Evolutionary conservation across 2,797 vertebrate species (phyloP).

Genomic region (Halcyon badia): DNA sequence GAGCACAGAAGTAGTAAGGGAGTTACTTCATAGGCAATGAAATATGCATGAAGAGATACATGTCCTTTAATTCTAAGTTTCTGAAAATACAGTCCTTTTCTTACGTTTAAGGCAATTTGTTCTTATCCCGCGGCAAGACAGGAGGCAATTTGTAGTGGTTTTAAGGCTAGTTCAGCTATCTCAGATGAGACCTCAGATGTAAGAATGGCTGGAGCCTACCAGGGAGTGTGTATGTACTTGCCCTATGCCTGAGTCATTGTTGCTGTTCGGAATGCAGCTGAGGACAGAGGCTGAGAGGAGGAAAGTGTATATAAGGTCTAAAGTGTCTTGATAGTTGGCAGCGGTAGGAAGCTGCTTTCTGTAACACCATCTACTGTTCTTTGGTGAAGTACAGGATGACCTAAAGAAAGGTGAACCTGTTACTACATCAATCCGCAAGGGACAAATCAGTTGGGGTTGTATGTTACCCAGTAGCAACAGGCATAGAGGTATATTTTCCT

Average conservation of each 20-base stretch:
- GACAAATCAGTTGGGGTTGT: not conserved
- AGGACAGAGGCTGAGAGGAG: not conserved
- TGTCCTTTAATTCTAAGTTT: not conserved
- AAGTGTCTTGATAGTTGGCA: not conserved
- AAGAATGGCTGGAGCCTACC: not conserved
- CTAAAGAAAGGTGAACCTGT: not conserved
- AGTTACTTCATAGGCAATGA: not conserved
- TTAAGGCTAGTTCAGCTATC: not conserved
- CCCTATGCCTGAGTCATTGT: not conserved
- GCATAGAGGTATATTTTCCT: not conserved
- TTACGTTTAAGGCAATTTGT: not conserved
- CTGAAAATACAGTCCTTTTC: not conserved
- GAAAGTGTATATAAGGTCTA: not conserved
- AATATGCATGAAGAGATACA: not conserved
- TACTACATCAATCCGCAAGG: rapidly evolving
- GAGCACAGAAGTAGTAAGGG: not conserved
- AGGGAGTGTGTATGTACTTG: not conserved
- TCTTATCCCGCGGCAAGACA: not conserved
- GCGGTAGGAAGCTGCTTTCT: not conserved
- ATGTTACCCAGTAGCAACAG: not conserved
- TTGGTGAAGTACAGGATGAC: not conserved
- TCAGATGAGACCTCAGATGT: not conserved
- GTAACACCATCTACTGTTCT: not conserved
- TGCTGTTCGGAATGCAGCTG: rapidly evolving
- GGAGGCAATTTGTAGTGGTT: not conserved